Evolutionary conservation across 2,113 vertebrate species (phyloP).

Genomic region (Ceyx margarethae): DNA sequence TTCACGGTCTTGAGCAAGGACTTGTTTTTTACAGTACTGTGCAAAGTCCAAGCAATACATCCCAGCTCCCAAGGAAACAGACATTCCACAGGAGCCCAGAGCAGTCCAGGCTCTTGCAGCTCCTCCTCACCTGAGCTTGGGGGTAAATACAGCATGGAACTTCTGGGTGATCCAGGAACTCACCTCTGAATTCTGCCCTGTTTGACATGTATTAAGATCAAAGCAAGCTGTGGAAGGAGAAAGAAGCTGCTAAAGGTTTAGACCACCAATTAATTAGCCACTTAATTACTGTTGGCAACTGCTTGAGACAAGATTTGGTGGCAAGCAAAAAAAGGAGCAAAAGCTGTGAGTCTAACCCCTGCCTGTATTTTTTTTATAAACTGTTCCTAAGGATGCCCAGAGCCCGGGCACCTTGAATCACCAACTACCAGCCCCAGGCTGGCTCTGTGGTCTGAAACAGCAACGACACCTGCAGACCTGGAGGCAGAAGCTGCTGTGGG

Average conservation of each 20-base stretch:
- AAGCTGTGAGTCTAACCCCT: neutral
- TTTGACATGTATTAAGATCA: neutral
- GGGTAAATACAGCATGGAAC: neutral
- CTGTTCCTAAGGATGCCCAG: neutral
- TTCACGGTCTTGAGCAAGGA: neutral
- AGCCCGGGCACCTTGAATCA: neutral
- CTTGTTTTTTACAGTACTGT: neutral
- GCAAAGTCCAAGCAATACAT: neutral
- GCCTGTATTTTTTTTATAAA: neutral
- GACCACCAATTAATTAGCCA: neutral
- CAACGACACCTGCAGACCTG: neutral
- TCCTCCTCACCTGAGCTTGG: neutral
- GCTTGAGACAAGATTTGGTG: neutral
- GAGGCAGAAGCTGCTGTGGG: neutral
- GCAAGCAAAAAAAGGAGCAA: neutral
- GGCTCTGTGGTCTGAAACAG: neutral
- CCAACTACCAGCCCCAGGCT: neutral
- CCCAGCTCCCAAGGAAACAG: neutral
- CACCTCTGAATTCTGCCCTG: neutral
- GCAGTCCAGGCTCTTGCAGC: neutral
- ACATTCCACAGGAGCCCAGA: neutral
- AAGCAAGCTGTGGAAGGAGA: neutral
- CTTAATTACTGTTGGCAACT: neutral
- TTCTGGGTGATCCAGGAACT: neutral
- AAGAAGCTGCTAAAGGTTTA: neutral